These are phyloP conservation scores for Rafetus swinhoei DNA, from an alignment of 2,113 vertebrate genomes.

Conservation along the genomic window DNA sequence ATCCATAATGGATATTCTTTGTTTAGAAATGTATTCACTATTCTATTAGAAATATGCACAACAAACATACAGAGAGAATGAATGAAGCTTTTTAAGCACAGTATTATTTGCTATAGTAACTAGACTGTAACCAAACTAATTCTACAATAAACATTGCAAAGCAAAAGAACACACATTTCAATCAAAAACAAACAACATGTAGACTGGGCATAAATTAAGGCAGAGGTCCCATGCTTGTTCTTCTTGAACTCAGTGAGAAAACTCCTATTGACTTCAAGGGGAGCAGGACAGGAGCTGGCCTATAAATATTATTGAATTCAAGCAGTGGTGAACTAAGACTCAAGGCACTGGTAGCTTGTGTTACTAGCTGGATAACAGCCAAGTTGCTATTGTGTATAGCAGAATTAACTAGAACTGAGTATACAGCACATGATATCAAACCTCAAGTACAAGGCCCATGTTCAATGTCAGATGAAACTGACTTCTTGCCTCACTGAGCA, in stretches of 20 bases:
- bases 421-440: neutral
- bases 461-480: neutral
- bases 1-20: neutral
- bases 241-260: neutral
- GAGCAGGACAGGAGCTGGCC: neutral
- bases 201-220: neutral
- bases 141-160: neutral
- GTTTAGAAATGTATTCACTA: neutral
- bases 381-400: neutral
- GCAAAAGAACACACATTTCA: neutral
- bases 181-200: neutral
- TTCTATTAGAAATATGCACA: neutral
- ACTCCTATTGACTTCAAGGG: neutral
- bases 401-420: neutral
- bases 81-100: neutral
- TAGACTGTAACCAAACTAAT: neutral
- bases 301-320: neutral
- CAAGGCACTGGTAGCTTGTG: neutral
- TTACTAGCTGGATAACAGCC: neutral
- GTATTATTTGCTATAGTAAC: neutral
- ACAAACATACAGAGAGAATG: neutral
- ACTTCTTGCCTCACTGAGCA: neutral
- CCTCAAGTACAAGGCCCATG: neutral
- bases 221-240: neutral
- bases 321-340: neutral